Conservation (phyloP, 2,888 invertebrate species). For the Drosophila diplacantha region DNA sequence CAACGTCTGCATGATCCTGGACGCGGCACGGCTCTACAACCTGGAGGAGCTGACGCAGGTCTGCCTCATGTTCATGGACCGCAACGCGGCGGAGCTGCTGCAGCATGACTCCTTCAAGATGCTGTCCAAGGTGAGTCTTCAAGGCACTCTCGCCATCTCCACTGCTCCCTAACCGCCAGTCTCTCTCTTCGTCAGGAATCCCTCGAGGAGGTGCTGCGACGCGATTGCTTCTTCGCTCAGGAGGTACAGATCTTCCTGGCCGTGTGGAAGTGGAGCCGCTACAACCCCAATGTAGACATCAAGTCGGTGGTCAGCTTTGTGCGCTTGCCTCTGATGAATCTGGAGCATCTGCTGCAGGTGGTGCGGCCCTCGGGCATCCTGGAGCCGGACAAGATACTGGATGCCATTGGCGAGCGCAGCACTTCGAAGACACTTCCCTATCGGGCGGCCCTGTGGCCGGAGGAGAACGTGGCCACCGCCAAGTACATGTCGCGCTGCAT, state of each 20-base stretch:
- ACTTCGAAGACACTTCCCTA: conserved; percentile 89
- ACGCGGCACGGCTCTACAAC: conserved; percentile 88
- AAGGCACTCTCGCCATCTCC: background rate
- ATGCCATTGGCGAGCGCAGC: conserved; percentile 94
- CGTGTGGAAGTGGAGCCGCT: conserved; percentile 90
- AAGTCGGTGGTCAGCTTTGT: conserved; percentile 82
- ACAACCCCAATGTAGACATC: conserved; percentile 82
- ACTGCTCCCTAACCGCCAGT: background rate
- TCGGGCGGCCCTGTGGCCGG: conserved; percentile 88
- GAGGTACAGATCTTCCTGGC: conserved; percentile 97
- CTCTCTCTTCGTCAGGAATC: conserved; percentile 78
- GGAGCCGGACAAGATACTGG: conserved; percentile 92
- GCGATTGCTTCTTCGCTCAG: conserved; percentile 97
- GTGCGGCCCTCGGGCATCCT: conserved; percentile 93
- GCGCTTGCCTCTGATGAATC: conserved; percentile 91
- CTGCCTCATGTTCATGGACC: conserved; percentile 94
- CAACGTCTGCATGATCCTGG: conserved; percentile 96
- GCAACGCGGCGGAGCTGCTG: conserved; percentile 90
- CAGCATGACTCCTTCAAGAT: conserved; percentile 89
- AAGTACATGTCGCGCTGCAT: conserved; percentile 91
- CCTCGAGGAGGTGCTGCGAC: conserved; percentile 88
- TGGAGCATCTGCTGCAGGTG: conserved; percentile 90
- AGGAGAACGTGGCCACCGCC: conserved; percentile 93
- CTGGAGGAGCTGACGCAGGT: conserved; percentile 84
- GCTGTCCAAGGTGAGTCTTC: conserved; percentile 83